A percentile compares a stretch with the other conserved stretches of the same genome.
phyloP scores from a whole-genome alignment of 2,113 vertebrate genomes.

The Cricetomys ansorgei region DNA sequence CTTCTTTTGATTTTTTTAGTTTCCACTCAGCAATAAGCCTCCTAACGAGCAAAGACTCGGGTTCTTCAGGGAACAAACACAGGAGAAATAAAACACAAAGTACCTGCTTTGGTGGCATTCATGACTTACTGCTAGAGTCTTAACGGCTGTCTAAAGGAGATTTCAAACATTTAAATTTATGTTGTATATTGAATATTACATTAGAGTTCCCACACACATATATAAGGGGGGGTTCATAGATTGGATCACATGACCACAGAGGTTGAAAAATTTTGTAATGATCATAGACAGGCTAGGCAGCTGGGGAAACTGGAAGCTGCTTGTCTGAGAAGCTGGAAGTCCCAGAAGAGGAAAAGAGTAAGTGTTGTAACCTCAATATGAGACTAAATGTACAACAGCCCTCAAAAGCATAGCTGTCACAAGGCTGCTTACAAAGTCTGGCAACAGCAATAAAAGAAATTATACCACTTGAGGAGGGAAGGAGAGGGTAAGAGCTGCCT shows the following conservation, averaged over 20 bases:
- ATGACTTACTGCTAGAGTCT: not conserved
- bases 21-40: constrained; percentile 9
- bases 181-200: not conserved
- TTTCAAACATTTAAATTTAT: constrained; percentile 43
- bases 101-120: not conserved
- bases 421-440: not conserved
- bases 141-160: not conserved
- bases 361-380: not conserved
- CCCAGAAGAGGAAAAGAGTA: not conserved
- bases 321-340: not conserved
- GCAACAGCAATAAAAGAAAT: not conserved
- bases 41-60: not conserved
- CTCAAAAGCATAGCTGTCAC: no score
- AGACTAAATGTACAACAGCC: not conserved
- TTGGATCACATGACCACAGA: not conserved
- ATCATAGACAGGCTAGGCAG: not conserved
- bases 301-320: not conserved
- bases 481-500: not conserved
- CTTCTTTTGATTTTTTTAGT: constrained; percentile 5
- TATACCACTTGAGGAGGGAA: not conserved
- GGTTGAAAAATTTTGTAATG: not conserved
- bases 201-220: not conserved
- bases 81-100: constrained; percentile 30
- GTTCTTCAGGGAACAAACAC: not conserved
- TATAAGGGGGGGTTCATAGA: not conserved